A percentile compares a stretch with the other conserved stretches of the same genome.
These are phyloP conservation scores for Desmodus rotundus DNA, from an alignment of 2,113 vertebrate species.

Conservation along the genomic window DNA sequence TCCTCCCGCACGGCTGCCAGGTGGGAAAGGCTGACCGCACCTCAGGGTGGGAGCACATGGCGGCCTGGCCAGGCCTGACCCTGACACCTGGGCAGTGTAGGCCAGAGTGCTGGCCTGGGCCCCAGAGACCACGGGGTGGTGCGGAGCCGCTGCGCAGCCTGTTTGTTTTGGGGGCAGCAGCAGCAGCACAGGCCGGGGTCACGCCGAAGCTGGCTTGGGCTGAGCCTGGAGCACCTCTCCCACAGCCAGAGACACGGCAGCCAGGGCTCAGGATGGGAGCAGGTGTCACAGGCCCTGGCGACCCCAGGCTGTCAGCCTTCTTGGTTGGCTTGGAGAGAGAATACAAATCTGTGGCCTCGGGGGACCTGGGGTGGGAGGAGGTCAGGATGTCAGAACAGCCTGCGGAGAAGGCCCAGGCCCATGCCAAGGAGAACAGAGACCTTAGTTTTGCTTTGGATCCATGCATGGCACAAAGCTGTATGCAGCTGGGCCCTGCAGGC, in stretches of 20 bases:
- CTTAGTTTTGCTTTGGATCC: not conserved
- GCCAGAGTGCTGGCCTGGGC: not conserved
- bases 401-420: not conserved
- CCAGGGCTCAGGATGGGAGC: not conserved
- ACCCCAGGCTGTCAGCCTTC: not conserved
- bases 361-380: not conserved
- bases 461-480: not conserved
- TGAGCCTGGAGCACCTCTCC: not conserved
- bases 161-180: not conserved
- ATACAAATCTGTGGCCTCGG: not conserved
- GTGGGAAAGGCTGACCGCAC: not conserved
- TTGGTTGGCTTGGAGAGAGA: not conserved
- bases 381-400: not conserved
- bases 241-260: not conserved
- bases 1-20: not conserved
- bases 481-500: not conserved
- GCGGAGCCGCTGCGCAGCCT: not conserved
- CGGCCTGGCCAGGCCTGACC: not conserved
- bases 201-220: not conserved
- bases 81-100: fast-evolving
- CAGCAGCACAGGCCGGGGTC: not conserved
- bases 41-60: fast-evolving
- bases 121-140: fast-evolving
- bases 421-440: not conserved
- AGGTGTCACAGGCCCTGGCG: not conserved